Conservation (phyloP, 2,113 vertebrate genomes). For the Lepus europaeus region DNA sequence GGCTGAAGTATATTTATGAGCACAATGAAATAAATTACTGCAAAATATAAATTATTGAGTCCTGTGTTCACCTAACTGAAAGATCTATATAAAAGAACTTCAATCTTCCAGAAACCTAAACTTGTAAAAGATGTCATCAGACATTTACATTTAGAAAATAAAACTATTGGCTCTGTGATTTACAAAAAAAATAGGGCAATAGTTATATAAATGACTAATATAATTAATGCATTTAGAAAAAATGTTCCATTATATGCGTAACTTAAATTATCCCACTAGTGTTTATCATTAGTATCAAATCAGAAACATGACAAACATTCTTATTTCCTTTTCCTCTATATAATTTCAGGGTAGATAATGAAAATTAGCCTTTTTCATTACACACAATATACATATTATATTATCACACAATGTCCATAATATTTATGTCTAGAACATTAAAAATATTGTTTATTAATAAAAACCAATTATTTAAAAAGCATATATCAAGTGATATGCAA, state of each 20-base stretch:
- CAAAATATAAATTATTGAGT: constrained; percentile 34
- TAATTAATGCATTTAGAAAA: background rate
- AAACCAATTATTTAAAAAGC: background rate
- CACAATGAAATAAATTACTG: background rate
- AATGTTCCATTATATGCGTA: background rate
- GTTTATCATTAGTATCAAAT: background rate
- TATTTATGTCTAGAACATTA: background rate
- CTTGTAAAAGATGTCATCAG: background rate
- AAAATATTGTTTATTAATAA: background rate
- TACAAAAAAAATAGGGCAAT: background rate
- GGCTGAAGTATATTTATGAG: constrained; percentile 14
- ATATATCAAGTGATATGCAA: background rate
- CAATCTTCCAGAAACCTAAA: background rate
- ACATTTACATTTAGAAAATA: constrained; percentile 52
- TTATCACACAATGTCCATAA: background rate
- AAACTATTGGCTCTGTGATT: background rate
- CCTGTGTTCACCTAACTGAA: background rate
- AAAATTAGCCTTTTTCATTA: background rate
- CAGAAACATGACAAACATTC: background rate
- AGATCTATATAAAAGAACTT: background rate
- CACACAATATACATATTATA: background rate
- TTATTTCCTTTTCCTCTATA: background rate
- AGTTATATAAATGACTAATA: background rate
- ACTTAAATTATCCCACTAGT: background rate
- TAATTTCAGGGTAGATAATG: constrained; percentile 2